Base-by-base conservation (phyloP, 2,113 vertebrate genomes). In the Plecturocebus donacophilus region DNA sequence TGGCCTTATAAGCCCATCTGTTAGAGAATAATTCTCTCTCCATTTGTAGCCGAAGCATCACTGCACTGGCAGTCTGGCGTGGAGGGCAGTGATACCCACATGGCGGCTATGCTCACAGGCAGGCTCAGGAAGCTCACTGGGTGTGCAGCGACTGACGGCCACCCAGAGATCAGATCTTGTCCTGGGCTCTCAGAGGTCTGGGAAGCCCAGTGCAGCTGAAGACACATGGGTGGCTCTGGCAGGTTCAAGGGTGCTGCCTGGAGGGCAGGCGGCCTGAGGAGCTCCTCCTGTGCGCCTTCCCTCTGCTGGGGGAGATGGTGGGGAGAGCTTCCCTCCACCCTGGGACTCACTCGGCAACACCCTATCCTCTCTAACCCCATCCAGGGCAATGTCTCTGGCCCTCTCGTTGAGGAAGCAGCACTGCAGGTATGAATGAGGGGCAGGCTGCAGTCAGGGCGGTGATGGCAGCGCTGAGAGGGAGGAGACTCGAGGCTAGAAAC, bases 111-210 rank as follows among this genome's bases (percentile, higher is more conserved):
- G 30, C 32, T 4, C 2, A 11, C 11, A 10, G 21, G 70, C 68
- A 54, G 38, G 20, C 3, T 0, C 32, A n/a, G 21, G 25, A 68
- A 1, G 2, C 7, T 27, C 7, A 6, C 20, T 6, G 40, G 30
- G 19, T 0, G 9, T 10, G 17, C 30, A 2, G 47, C 4, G 1
- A 1, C 4, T 5, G 6, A 17, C 12, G 1, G 14, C 32, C 3
- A 0, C 35, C 56, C 58, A 64, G 9, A 27, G 56, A 7, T n/a
- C 12, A 2, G 0, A 7, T 25, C n/a, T 14, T 0, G 25, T 14
- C 35, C 27, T 21, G 23, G 56, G 56, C 1, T 25, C 54, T 35
- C 6, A 32, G 79, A 68, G 9, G 1, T 25, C 47, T 14, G 20
- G 30, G 77, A 45, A 38, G n/a, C 73, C 32, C 16, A 35, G 38